phyloP scores from a whole-genome alignment of 2,113 vertebrate genomes.

The Austrofundulus limnaeus region DNA sequence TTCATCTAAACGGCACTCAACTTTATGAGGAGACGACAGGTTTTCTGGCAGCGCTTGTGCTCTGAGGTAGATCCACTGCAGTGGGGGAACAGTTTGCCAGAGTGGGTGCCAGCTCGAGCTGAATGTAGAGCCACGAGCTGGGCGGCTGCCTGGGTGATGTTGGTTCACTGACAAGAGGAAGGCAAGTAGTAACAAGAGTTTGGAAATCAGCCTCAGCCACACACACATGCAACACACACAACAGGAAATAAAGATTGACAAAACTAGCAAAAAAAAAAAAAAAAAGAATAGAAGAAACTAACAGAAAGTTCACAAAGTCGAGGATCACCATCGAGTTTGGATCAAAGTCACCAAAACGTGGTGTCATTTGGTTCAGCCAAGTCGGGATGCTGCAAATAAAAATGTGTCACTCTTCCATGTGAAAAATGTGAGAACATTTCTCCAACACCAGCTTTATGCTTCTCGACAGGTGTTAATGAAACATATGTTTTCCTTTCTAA shows the following conservation, averaged over 20 bases:
- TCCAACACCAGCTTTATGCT: conserved; percentile 47
- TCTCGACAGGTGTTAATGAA: conserved; percentile 79
- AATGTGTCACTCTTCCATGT: conserved; percentile 38
- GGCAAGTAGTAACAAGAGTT: conserved; percentile 55
- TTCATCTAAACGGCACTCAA: conserved; percentile 5
- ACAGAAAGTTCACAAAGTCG: background rate
- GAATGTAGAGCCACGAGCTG: conserved; percentile 52
- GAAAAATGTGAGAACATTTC: conserved; percentile 48
- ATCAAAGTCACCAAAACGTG: conserved; percentile 8
- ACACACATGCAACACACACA: conserved; percentile 7
- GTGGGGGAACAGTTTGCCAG: conserved; percentile 30
- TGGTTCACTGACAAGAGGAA: conserved; percentile 56
- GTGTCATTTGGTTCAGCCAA: background rate
- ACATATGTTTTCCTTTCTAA: conserved; percentile 71
- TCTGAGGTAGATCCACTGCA: conserved; percentile 34
- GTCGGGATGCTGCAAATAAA: conserved; percentile 43
- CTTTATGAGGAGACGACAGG: conserved; percentile 27
- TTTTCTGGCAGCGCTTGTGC: conserved; percentile 34
- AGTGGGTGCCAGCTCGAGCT: conserved; percentile 39
- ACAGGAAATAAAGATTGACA: background rate
- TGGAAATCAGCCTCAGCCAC: conserved; percentile 45
- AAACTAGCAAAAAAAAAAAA: conserved; percentile 11
- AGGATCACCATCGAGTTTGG: background rate
- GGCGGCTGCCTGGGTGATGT: conserved; percentile 46
- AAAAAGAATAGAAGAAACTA: too few relatives aligned